A percentile compares a stretch with the other conserved stretches of the same genome.
phyloP scores from a whole-genome alignment of 1,140 invertebrate genomes.

The Parapsyche elsis region DNA sequence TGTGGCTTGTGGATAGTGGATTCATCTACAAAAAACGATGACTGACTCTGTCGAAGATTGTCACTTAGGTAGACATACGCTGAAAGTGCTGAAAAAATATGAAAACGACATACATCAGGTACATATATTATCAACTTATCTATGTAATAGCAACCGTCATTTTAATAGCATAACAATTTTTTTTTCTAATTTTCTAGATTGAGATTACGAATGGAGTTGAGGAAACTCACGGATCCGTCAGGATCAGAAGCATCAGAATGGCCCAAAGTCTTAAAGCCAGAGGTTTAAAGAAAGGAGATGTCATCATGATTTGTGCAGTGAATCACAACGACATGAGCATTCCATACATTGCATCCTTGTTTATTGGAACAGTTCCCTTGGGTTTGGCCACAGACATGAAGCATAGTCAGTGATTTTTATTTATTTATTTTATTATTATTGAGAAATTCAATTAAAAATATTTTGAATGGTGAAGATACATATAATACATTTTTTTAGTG shows the following conservation, averaged over 20 bases:
- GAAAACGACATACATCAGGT: conserved; percentile 10
- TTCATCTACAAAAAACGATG: no score
- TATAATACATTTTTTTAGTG: conserved; percentile 24
- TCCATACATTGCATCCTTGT: conserved; percentile 43
- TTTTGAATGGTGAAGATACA: not conserved
- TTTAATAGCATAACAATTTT: not conserved
- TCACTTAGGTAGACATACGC: not conserved
- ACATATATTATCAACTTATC: not conserved
- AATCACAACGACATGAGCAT: conserved; percentile 46
- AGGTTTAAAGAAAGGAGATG: conserved; percentile 37
- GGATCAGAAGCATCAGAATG: conserved; percentile 41
- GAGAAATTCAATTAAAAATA: not conserved
- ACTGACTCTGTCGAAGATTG: not conserved
- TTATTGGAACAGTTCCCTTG: conserved; percentile 33
- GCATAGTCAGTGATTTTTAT: not conserved
- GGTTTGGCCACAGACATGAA: conserved; percentile 20
- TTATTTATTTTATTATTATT: not conserved
- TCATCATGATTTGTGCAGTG: conserved; percentile 37
- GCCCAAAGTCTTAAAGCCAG: conserved; percentile 36
- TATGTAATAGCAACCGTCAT: not conserved
- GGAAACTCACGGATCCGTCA: conserved; percentile 49
- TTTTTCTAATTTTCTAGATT: conserved; percentile 21
- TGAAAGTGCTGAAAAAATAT: not conserved
- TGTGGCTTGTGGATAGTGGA: no score
- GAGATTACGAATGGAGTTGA: not conserved